Percentiles rank a stretch among this genome's conserved stretches.
phyloP scores from a whole-genome alignment of 2,888 invertebrate genomes.

The Eremobia ochroleuca region DNA sequence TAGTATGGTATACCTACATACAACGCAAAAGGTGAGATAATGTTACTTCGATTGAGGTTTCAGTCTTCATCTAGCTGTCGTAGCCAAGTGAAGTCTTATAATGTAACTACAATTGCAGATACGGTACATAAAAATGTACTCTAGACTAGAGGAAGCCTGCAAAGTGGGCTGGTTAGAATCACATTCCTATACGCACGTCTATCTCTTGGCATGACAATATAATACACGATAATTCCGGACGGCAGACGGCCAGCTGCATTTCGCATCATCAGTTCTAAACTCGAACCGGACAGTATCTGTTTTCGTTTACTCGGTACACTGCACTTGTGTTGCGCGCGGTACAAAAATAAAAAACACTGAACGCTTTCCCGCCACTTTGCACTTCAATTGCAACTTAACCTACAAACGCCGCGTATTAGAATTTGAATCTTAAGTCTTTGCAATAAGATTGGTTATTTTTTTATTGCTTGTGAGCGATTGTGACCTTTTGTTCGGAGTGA shows the following conservation, averaged over 20 bases:
- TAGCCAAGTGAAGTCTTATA: conserved; percentile 11
- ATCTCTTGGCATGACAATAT: conserved; percentile 36
- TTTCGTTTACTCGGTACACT: conserved; percentile 84
- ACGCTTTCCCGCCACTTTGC: conserved; percentile 81
- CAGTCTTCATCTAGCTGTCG: neutral
- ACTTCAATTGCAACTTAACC: conserved; percentile 71
- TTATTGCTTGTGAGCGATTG: conserved; percentile 64
- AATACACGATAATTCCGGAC: conserved; percentile 53
- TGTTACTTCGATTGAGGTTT: conserved; percentile 22
- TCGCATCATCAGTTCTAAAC: conserved; percentile 72
- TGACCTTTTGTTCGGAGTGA: conserved; percentile 72
- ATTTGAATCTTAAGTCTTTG: conserved; percentile 58
- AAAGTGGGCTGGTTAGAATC: conserved; percentile 28
- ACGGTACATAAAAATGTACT: conserved; percentile 5
- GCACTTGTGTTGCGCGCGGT: conserved; percentile 83
- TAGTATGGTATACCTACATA: conserved; percentile 17
- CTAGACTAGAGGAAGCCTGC: conserved; percentile 24
- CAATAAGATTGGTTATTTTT: conserved; percentile 69
- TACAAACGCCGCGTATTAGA: conserved; percentile 58
- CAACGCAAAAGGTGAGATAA: conserved; percentile 17
- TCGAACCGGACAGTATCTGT: conserved; percentile 74
- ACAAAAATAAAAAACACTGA: conserved; percentile 86
- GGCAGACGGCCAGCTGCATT: conserved; percentile 73
- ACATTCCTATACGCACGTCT: conserved; percentile 23
- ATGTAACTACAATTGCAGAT: neutral